Evolutionary conservation across 2,797 vertebrate species (phyloP), one percentile per base, ranked within the genome.

Genomic region (Gallinago nigripennis): DNA sequence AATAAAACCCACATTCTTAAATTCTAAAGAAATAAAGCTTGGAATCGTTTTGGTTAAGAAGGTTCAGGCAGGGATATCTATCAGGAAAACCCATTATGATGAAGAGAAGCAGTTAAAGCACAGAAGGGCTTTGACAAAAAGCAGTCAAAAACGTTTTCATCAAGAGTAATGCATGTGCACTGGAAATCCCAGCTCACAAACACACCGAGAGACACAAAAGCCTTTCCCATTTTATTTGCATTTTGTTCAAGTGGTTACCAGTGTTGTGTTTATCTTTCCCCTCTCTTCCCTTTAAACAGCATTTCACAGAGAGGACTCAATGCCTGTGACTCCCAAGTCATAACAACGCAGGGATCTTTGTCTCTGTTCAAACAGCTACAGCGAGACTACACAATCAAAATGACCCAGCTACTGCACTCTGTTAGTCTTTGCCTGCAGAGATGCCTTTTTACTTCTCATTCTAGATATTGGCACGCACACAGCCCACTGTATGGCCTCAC

Each of bases 71-170:
- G 73, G 82, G 72, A 58, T 71, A 80, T 92, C 89, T 78, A 90
- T 95, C 92, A 93, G 92, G 50, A 85, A 92, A 95, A 78, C 39
- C 79, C 88, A 82, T 91, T 88, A 91, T 77, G 70, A 90, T 61
- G 86, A 95, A 94, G 64, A 96, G 88, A 71, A 96, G 90, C 84
- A 92, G 90, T 94, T 91, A 64, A 0, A 88, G 84, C 88, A 77
- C 78, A 84, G 91, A 91, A 76, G 58, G 66, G 70, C 81, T 83
- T 94, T 85, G 83, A 95, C 82, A 95, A 95, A 92, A 92, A 78
- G 66, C 90, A 82, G 73, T 91, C 86, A 75, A 89, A 89, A 94
- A 72, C 1, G 8, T 87, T 95, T 96, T 95, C 82, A 91, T 94
- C 88, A 84, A n/a, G 51, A 68, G 79, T 71, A 79, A 97, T 28